Percentiles rank a stretch among this genome's conserved stretches.
Conservation (phyloP, 2,797 vertebrate genomes). For the Squalus acanthias region DNA sequence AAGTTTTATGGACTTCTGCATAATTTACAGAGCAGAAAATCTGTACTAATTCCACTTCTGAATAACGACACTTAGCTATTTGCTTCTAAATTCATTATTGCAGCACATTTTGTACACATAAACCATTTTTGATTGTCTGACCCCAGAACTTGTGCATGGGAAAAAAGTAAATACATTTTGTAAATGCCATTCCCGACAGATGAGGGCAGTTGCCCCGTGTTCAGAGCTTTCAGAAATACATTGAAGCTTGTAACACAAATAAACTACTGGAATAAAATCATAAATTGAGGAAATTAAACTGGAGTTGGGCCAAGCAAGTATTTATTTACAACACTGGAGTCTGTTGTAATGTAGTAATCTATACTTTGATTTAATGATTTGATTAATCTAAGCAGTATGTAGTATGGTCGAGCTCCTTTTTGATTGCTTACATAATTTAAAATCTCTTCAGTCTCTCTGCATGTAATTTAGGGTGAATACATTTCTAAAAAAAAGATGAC, state of each 20-base stretch:
- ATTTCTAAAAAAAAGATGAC: background rate
- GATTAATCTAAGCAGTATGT: background rate
- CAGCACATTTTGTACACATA: constrained; percentile 48
- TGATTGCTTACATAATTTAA: background rate
- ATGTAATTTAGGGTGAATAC: background rate
- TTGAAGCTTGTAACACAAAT: constrained; percentile 48
- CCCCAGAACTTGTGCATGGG: constrained; percentile 49
- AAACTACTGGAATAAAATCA: constrained; percentile 49
- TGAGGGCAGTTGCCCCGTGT: constrained; percentile 44
- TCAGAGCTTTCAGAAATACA: constrained; percentile 49
- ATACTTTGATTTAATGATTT: background rate
- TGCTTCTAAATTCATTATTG: constrained; percentile 58
- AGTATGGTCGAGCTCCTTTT: background rate
- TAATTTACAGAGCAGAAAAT: constrained; percentile 69
- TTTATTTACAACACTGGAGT: background rate
- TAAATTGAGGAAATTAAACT: constrained; percentile 61
- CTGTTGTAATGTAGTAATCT: background rate
- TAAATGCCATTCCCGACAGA: constrained; percentile 42
- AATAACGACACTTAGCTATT: constrained; percentile 65
- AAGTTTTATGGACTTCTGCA: background rate
- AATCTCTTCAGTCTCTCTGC: background rate
- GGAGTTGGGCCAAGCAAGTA: constrained; percentile 56
- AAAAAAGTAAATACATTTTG: constrained; percentile 16
- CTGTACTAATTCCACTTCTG: constrained; percentile 82
- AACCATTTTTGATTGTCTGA: constrained; percentile 46